These are phyloP conservation scores for Eunapius fragilis DNA, from an alignment of 37 sponge, comb jelly and placozoan species.

Conservation along the genomic window DNA sequence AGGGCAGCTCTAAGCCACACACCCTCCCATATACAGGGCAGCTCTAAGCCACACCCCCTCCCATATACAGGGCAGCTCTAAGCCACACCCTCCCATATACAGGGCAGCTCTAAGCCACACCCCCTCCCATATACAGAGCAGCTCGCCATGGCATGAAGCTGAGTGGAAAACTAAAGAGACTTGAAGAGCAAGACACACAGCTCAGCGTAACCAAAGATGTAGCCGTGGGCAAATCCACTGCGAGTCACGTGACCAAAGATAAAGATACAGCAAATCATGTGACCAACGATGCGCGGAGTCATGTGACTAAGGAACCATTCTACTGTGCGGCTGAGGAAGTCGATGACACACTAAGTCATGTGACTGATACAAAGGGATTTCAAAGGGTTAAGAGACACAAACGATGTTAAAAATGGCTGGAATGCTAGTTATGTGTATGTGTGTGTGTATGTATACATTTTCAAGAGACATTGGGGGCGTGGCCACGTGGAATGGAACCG, in stretches of 20 bases:
- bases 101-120: too few relatives aligned
- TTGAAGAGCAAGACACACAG: conserved; percentile 53
- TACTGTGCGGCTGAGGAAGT: not conserved
- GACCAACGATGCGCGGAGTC: not conserved
- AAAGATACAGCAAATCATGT: not conserved
- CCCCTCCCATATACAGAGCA: conserved; percentile 38
- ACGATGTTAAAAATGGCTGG: not conserved
- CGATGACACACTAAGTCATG: not conserved
- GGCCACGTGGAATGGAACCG: too few relatives aligned
- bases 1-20: too few relatives aligned
- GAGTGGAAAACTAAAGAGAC: conserved; percentile 61
- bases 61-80: too few relatives aligned
- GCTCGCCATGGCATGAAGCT: conserved; percentile 73
- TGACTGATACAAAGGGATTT: not conserved
- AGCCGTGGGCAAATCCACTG: not conserved
- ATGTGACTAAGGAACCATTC: not conserved
- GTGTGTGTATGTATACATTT: too few relatives aligned
- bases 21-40: too few relatives aligned
- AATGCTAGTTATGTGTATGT: too few relatives aligned
- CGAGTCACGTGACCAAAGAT: not conserved
- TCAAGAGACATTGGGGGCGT: too few relatives aligned
- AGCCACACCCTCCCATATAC: too few relatives aligned
- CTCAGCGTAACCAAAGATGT: not conserved
- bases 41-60: too few relatives aligned
- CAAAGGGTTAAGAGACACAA: not conserved